Evolutionary conservation across 2,888 invertebrate species (phyloP).

Genomic region (Melinaea menophilus): DNA sequence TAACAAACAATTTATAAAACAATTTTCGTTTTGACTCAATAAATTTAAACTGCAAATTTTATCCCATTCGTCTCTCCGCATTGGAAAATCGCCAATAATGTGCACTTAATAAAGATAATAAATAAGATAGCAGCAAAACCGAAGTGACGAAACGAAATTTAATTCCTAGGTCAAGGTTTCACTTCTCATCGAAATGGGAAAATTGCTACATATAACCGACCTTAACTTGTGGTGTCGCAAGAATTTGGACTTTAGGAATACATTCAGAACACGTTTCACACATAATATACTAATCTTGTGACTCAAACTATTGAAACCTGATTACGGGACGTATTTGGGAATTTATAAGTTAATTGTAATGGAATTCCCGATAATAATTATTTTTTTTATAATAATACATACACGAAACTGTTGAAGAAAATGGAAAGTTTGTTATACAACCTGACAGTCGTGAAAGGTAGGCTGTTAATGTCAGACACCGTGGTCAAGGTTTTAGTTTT

Average conservation of each 20-base stretch:
- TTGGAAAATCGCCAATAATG: conserved; percentile 17
- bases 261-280: conserved; percentile 29
- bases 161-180: conserved; percentile 76
- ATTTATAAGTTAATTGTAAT: neutral
- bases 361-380: neutral
- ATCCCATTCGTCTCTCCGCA: neutral
- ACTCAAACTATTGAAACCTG: neutral
- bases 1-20: too few species aligned
- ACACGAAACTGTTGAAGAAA: conserved; percentile 48
- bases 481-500: conserved; percentile 74
- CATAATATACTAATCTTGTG: neutral
- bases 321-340: neutral
- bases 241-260: conserved; percentile 13
- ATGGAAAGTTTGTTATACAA: conserved; percentile 77
- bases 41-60: neutral
- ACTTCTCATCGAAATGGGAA: conserved; percentile 75
- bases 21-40: too few species aligned
- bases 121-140: conserved; percentile 43
- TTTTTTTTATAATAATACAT: conserved; percentile 8
- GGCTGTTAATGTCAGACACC: conserved; percentile 68
- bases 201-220: conserved; percentile 74
- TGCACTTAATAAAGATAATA: conserved; percentile 6
- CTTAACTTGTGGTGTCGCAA: conserved; percentile 27
- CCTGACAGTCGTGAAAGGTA: conserved; percentile 74
- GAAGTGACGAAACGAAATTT: conserved; percentile 67